Evolutionary conservation across 2,888 invertebrate genomes (phyloP).

Genomic region (Acleris holmiana): DNA sequence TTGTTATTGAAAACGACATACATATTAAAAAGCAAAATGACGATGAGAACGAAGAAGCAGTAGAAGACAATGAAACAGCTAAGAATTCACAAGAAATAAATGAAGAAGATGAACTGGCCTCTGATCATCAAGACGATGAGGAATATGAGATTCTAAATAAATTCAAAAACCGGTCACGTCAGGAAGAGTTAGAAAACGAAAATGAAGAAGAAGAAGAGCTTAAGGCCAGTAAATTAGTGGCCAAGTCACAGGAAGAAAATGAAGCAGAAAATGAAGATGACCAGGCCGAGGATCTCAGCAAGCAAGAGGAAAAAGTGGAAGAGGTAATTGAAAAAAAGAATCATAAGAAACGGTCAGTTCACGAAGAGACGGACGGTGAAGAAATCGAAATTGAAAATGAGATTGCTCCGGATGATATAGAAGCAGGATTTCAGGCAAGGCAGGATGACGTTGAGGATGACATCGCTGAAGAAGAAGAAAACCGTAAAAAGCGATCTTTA

Average conservation of each 20-base stretch:
- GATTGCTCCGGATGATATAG: slow-evolving; percentile 11
- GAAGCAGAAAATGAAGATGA: slow-evolving; percentile 27
- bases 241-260: no score
- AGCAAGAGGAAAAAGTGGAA: slow-evolving; percentile 1
- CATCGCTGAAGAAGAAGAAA: slow-evolving; percentile 1
- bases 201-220: slow-evolving; percentile 11
- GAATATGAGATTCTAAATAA: slow-evolving; percentile 37
- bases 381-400: slow-evolving; percentile 42
- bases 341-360: not conserved
- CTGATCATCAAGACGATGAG: slow-evolving; percentile 10
- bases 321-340: slow-evolving; percentile 13
- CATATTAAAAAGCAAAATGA: slow-evolving; percentile 18
- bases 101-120: slow-evolving; percentile 36
- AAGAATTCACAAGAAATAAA: no score
- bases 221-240: no score
- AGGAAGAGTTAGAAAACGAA: slow-evolving; percentile 37
- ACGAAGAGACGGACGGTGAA: no score
- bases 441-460: slow-evolving; percentile 14
- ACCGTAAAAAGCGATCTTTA: slow-evolving; percentile 23
- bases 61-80: no score
- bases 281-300: slow-evolving; percentile 2
- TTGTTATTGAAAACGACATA: no score
- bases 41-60: slow-evolving; percentile 20
- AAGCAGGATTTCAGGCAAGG: not conserved
- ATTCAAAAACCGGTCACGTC: slow-evolving; percentile 8